A percentile compares a stretch with the other conserved stretches of the same genome.
Evolutionary conservation across 2,113 vertebrate genomes (phyloP).

Genomic region (Chaenogobius annularis): DNA sequence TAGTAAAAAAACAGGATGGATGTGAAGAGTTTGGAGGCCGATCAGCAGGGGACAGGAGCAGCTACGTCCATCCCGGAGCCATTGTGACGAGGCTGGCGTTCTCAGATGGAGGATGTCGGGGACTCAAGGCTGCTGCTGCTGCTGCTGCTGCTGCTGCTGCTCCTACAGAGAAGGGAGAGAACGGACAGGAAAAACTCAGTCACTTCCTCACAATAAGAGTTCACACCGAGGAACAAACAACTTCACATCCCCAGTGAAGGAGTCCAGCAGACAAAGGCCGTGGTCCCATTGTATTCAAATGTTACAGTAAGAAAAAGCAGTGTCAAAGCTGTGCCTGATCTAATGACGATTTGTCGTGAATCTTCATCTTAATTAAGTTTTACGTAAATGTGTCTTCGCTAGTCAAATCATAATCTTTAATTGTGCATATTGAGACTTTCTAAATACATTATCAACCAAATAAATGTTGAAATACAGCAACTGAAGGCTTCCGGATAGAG

Average conservation of each 20-base stretch:
- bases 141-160: background rate
- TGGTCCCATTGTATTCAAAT: background rate
- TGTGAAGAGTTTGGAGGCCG: slow-evolving; percentile 22
- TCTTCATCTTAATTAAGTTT: too few species aligned
- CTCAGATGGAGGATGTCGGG: slow-evolving; percentile 38
- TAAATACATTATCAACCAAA: too few species aligned
- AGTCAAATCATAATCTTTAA: too few species aligned
- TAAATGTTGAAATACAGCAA: too few species aligned
- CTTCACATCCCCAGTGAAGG: background rate
- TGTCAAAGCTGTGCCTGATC: too few species aligned
- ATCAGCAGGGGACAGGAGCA: slow-evolving; percentile 54
- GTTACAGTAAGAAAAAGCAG: background rate
- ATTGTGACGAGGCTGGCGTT: slow-evolving; percentile 38
- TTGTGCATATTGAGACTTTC: too few species aligned
- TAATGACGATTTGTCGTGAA: too few species aligned
- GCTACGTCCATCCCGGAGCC: slow-evolving; percentile 45
- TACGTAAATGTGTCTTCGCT: too few species aligned
- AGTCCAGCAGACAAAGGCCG: background rate
- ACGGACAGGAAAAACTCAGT: slow-evolving; percentile 45
- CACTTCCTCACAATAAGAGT: slow-evolving; percentile 57
- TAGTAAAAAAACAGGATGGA: background rate
- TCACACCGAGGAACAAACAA: slow-evolving; percentile 24
- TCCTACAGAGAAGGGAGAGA: slow-evolving; percentile 52
- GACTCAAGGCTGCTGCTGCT: slow-evolving; percentile 42
- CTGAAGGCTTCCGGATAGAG: too few species aligned